phyloP scores from a whole-genome alignment of 2,888 invertebrate species.

The Slavum lentiscoides region DNA sequence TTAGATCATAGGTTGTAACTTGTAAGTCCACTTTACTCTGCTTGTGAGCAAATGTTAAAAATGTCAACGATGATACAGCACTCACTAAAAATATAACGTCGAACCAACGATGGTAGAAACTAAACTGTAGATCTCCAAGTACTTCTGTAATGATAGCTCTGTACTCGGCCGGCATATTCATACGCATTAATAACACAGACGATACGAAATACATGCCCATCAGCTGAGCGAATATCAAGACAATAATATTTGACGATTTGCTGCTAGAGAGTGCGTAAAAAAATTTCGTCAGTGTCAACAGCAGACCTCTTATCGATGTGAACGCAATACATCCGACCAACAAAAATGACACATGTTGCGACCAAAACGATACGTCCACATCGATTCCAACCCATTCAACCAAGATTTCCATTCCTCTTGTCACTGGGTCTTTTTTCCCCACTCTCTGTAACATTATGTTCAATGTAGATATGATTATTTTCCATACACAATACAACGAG shows the following conservation, averaged over 20 bases:
- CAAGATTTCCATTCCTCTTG: conserved; percentile 92
- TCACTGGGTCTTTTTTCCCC: conserved; percentile 97
- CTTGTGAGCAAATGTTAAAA: conserved; percentile 93
- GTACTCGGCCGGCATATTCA: conserved; percentile 99
- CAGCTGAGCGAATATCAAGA: conserved; percentile 92
- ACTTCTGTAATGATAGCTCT: conserved; percentile 90
- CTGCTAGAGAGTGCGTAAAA: conserved; percentile 99
- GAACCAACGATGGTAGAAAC: conserved; percentile 99
- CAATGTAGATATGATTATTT: conserved; percentile 97
- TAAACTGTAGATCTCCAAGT: conserved; percentile 94
- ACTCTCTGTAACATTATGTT: conserved; percentile 99
- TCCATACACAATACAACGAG: conserved; percentile 97
- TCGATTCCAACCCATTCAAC: conserved; percentile 95
- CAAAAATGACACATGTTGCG: conserved; percentile 96
- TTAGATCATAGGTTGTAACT: conserved; percentile 31
- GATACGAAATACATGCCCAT: conserved; percentile 99
- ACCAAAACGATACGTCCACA: conserved; percentile 98
- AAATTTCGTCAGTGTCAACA: conserved; percentile 97
- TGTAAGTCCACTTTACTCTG: conserved; percentile 60
- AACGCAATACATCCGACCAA: conserved; percentile 96
- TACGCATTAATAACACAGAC: conserved; percentile 92
- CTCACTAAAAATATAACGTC: conserved; percentile 98
- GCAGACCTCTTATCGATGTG: conserved; percentile 92
- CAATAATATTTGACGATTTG: conserved; percentile 97
- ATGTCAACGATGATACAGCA: conserved; percentile 91